Percentiles rank a stretch among this genome's conserved stretches.
phyloP scores from a whole-genome alignment of 2,113 vertebrate species.

The Myodes glareolus region DNA sequence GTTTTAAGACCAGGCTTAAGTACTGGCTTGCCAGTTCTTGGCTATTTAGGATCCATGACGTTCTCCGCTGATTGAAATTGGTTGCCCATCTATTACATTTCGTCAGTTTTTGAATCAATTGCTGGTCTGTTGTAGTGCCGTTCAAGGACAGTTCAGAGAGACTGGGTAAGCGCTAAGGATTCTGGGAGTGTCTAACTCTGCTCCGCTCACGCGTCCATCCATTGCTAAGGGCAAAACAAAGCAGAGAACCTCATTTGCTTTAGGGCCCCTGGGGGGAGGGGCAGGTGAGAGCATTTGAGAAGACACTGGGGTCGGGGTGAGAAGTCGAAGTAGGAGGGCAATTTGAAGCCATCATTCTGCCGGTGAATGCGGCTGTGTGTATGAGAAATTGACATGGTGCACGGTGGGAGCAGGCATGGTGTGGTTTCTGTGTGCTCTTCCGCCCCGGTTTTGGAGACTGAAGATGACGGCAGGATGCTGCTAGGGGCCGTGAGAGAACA shows the following conservation, averaged over 20 bases:
- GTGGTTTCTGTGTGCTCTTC: neutral
- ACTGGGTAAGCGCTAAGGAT: neutral
- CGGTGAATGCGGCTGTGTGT: neutral
- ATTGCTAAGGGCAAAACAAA: neutral
- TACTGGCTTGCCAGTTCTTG: neutral
- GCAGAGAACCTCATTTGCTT: neutral
- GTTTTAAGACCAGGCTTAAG: neutral
- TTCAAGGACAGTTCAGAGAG: neutral
- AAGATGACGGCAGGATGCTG: neutral
- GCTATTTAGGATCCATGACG: neutral
- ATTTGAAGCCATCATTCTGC: neutral
- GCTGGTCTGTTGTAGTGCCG: neutral
- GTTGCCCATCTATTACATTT: slow-evolving; percentile 45
- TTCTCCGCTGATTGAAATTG: neutral
- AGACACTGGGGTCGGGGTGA: neutral
- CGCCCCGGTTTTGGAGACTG: neutral
- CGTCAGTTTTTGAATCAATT: neutral
- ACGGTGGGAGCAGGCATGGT: neutral
- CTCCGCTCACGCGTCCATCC: neutral
- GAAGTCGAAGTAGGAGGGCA: neutral
- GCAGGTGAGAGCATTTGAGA: neutral
- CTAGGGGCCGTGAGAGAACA: neutral
- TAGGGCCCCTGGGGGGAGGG: neutral
- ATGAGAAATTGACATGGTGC: neutral
- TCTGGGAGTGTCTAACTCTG: neutral